These are phyloP conservation scores for Synanthedon andrenaeformis DNA, from an alignment of 2,888 invertebrate species.

Conservation along the genomic window DNA sequence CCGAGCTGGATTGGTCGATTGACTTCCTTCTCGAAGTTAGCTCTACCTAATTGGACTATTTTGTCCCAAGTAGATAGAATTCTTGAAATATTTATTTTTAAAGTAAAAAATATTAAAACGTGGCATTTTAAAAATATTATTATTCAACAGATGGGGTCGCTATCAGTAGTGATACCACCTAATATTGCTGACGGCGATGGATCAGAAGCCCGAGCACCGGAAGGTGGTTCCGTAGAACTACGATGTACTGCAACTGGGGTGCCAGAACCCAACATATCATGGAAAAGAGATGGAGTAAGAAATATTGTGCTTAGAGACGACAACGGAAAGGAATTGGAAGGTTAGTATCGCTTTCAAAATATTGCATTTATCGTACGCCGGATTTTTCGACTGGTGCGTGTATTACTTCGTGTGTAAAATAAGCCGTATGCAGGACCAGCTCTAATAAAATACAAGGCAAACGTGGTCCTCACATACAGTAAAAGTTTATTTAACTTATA, in stretches of 20 bases:
- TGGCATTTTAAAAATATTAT: too few species aligned
- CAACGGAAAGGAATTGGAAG: conserved; percentile 74
- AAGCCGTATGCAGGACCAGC: background rate
- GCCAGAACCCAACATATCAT: conserved; percentile 81
- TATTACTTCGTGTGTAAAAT: background rate
- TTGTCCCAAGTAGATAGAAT: too few species aligned
- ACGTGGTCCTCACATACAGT: too few species aligned
- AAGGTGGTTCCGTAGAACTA: conserved; percentile 82
- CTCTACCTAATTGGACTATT: too few species aligned
- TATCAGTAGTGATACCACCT: conserved; percentile 89
- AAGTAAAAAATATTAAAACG: too few species aligned
- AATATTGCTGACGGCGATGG: conserved; percentile 77
- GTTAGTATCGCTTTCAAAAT: conserved; percentile 39
- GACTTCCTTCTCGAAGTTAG: too few species aligned
- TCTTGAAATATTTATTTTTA: too few species aligned
- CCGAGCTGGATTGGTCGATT: too few species aligned
- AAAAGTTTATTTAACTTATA: too few species aligned
- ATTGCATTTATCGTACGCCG: conserved; percentile 6
- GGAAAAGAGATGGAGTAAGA: conserved; percentile 83
- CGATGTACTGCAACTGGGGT: conserved; percentile 84
- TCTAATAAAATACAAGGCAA: background rate
- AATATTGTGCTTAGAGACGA: conserved; percentile 81
- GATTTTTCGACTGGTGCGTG: conserved; percentile 2
- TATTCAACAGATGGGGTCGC: conserved; percentile 78
- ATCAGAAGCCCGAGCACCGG: conserved; percentile 78